Base-by-base conservation (phyloP, 2,113 vertebrate species). In the Megatriorchis doriae region DNA sequence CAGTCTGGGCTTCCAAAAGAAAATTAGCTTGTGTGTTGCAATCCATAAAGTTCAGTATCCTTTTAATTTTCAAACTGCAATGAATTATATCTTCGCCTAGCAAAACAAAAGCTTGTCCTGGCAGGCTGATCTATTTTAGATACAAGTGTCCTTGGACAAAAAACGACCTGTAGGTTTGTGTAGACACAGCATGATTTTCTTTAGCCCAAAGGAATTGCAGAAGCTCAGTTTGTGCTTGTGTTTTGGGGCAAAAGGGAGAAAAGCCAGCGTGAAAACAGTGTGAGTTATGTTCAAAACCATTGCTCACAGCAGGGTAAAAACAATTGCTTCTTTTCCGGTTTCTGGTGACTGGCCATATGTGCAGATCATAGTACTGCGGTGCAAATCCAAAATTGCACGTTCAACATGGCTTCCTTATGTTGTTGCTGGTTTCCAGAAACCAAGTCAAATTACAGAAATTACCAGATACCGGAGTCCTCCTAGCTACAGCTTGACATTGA, bases 261-360 rank as follows among this genome's bases (percentile, higher is more conserved):
- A 91, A 86, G 47, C 1, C 93, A 98, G 93, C 48, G 0, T 92
- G 96, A 97, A 96, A 97, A 93, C 83, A 96, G 78, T 90, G 34
- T 94, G 86, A 97, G 32, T 77, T 95, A 91, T 94, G 96, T 96
- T 96, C 95, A 97, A 86, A 97, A 91, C 77, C 66, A 38, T 68
- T 94, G 90, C 97, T 98, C 97, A 97, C 95, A 98, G 98, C 96
- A 95, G 97, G 97, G 91, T 85, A 97, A 94, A 98, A 97, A 95
- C 94, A 98, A 96, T 67, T 96, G 85, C 87, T 97, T 93, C 74
- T 93, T 96, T 97, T 97, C 75, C 1, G 1, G 47, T 77, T 98
- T 94, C 84, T 97, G 87, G 87, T 93, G 91, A 91, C 95, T 52
- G 77, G 61, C 77, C 55, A 55, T 74, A 84, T 90, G 70, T 91